Percentiles rank a stretch among this genome's conserved stretches.
Conservation (phyloP, 2,888 invertebrate species). For the Julus scandinavius region DNA sequence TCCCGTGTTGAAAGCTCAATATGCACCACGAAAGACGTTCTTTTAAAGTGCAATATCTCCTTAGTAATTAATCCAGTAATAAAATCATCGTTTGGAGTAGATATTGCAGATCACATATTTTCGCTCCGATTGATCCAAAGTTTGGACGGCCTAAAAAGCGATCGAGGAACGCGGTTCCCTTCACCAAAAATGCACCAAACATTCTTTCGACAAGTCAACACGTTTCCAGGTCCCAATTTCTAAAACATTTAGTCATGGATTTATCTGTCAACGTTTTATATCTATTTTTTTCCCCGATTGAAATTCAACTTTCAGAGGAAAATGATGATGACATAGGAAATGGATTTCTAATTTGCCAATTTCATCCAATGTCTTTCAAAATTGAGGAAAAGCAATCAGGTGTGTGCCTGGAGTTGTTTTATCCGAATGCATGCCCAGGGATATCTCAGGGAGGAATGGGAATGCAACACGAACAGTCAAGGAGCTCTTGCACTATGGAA, state of each 20-base stretch:
- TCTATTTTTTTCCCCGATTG: too few species aligned
- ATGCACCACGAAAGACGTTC: neutral
- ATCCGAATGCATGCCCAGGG: neutral
- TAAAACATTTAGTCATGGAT: too few species aligned
- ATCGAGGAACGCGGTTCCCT: neutral
- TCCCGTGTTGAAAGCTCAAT: neutral
- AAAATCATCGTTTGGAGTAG: neutral
- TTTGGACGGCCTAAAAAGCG: neutral
- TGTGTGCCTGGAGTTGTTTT: neutral
- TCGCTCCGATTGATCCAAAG: neutral
- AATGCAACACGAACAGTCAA: neutral
- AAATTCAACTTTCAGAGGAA: too few species aligned
- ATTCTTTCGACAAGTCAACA: neutral
- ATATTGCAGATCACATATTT: neutral
- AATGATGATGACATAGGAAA: too few species aligned
- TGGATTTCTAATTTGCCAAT: neutral
- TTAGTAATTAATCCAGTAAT: constrained; percentile 10
- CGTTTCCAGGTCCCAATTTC: neutral
- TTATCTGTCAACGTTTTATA: too few species aligned
- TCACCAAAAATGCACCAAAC: neutral
- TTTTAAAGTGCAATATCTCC: constrained; percentile 8
- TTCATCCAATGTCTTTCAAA: neutral
- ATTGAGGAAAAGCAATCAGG: neutral
- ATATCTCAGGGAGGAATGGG: neutral
- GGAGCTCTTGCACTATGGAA: neutral